Evolutionary conservation across 2,888 invertebrate species (phyloP), one percentile per base, ranked within the genome.

Genomic region (Corythucha ciliata): DNA sequence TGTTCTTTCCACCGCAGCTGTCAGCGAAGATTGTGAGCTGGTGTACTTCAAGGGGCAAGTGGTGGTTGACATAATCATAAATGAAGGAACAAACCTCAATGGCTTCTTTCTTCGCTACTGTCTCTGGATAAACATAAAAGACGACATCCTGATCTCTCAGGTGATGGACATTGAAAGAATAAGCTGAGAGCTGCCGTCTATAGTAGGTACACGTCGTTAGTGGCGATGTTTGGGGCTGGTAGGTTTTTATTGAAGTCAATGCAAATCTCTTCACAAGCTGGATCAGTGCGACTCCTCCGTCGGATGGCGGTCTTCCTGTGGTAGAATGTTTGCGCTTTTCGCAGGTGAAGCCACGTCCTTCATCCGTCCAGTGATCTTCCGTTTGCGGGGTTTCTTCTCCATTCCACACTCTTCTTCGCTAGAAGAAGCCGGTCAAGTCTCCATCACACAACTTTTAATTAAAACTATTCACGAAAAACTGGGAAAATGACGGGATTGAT

Each of bases 271-370:
- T 36, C 47, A 40, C 4, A 7, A 6, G 3, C 5, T 39, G 5
- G 4, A n/a, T 36, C 22, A n/a, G 14, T 21, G 22, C 34, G 25
- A 40, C 33, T 36, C 18, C 24, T 36, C 8, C n/a, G 5, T 18
- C 34, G 20, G 6, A n/a, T 21, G 21, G 4, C 36, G 3, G 3
- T 47, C 16, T 47, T 47, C 8, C 36, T 6, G 10, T 39, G 8
- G 18, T 47, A 47, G n/a, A 47, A 47, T 21, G 36, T 36, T 39
- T 47, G 34, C 3, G 47, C 47, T 7, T 47, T 47, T 16, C 6
- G 33, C 33, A 45, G 47, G 16, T 47, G 47, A 4, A 5, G 16
- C 27, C 22, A 48, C 48, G 14, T 48, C 48, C 16, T 21, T 25
- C 10, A 40, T 5, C 14, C 48, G 8, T 22, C 48, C 48, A 8